Evolutionary conservation across 2,888 invertebrate species (phyloP).

Genomic region (Melangyna quadrimaculata): DNA sequence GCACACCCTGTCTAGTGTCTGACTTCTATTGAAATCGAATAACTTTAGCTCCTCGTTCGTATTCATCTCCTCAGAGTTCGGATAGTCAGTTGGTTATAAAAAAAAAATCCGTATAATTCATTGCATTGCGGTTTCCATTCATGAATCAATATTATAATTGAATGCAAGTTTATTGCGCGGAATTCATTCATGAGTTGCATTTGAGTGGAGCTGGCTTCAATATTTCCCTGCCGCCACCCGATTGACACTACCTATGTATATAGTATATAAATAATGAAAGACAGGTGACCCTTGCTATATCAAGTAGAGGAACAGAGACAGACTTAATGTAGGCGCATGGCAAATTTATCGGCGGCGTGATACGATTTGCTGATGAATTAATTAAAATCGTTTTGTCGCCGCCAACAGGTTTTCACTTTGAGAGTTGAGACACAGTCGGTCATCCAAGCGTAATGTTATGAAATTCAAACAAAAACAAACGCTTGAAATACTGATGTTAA

Average conservation of each 20-base stretch:
- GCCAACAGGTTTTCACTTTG: constrained; percentile 67
- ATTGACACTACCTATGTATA: neutral
- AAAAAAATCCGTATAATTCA: neutral
- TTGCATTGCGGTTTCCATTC: constrained; percentile 43
- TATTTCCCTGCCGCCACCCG: constrained; percentile 2
- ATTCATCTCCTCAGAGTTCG: constrained; percentile 9
- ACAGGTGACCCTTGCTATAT: constrained; percentile 41
- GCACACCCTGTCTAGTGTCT: constrained; percentile 27
- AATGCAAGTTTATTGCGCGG: constrained; percentile 48
- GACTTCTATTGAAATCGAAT: constrained; percentile 14
- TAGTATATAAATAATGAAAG: neutral
- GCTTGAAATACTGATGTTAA: constrained; percentile 13
- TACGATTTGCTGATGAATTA: constrained; percentile 67
- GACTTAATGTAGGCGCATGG: constrained; percentile 48
- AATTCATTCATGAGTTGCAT: constrained; percentile 60
- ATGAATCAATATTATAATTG: constrained; percentile 65
- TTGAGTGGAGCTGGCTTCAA: neutral
- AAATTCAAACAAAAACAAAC: constrained; percentile 51
- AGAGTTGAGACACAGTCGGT: constrained; percentile 42
- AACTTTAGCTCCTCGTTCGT: constrained; percentile 9
- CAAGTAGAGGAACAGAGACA: constrained; percentile 30
- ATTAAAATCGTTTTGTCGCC: constrained; percentile 65
- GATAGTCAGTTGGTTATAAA: neutral
- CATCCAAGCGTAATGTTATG: constrained; percentile 50
- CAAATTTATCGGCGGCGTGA: constrained; percentile 61